A percentile compares a stretch with the other conserved stretches of the same genome.
Conservation (phyloP, 1,140 invertebrate genomes). For the Halotydeus destructor region DNA sequence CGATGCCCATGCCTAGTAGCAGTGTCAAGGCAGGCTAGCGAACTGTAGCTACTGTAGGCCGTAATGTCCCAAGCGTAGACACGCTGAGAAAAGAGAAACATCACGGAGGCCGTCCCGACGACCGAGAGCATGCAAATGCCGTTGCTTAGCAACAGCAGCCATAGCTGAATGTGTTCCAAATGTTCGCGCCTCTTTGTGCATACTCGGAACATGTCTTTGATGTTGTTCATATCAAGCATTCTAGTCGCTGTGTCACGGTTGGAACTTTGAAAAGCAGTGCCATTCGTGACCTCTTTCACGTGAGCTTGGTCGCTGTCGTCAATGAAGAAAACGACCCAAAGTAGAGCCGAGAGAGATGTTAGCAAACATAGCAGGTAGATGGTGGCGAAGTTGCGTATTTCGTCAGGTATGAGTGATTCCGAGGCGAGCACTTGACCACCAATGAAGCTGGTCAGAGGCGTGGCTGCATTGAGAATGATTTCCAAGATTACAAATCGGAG, state of each 20-base stretch:
- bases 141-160: not conserved
- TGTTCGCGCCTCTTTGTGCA: constrained; percentile 1
- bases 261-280: too few species aligned
- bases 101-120: constrained; percentile 3
- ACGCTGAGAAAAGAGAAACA: constrained; percentile 10
- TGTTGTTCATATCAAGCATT: constrained; percentile 8
- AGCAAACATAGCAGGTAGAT: constrained; percentile 2
- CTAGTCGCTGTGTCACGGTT: too few species aligned
- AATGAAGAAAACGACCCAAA: not conserved
- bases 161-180: constrained; percentile 3
- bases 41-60: constrained; percentile 9
- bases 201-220: constrained; percentile 4
- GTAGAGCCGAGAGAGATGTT: not conserved
- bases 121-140: not conserved
- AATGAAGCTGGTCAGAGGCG: constrained; percentile 3
- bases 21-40: not conserved
- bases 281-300: too few species aligned
- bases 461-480: not conserved
- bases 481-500: constrained; percentile 5
- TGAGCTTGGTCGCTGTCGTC: constrained; percentile 1
- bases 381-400: constrained; percentile 4
- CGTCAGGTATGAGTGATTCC: not conserved
- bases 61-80: constrained; percentile 9
- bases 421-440: constrained; percentile 4
- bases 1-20: not conserved